Conservation (phyloP, 2,797 vertebrate species). For the Macrochelys suwanniensis region DNA sequence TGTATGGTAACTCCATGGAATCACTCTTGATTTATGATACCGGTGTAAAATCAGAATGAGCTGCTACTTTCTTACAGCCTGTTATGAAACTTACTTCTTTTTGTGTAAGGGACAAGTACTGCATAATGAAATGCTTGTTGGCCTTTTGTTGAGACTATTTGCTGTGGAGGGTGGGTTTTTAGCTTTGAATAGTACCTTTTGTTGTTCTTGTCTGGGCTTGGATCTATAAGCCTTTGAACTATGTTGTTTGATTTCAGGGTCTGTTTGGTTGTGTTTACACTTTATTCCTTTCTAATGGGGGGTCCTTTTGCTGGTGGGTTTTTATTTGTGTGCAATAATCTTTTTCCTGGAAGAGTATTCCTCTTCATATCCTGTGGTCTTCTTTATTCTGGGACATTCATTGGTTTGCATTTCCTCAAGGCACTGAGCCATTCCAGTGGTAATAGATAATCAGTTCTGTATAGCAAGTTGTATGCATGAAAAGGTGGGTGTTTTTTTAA, state of each 20-base stretch:
- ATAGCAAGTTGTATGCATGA: slow-evolving; percentile 3
- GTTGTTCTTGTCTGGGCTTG: neutral
- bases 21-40: slow-evolving; percentile 20
- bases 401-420: slow-evolving; percentile 59
- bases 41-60: slow-evolving; percentile 16
- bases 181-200: rapidly evolving
- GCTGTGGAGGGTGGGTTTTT: neutral
- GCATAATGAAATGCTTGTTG: neutral
- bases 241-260: rapidly evolving
- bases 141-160: neutral
- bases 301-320: neutral
- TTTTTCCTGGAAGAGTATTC: neutral
- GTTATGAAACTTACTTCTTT: slow-evolving; percentile 19
- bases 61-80: slow-evolving; percentile 3
- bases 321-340: slow-evolving; percentile 25
- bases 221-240: neutral
- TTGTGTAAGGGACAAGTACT: neutral
- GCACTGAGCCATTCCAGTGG: slow-evolving; percentile 29
- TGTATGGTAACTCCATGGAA: neutral
- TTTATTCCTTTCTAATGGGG: neutral
- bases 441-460: slow-evolving; percentile 1
- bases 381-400: slow-evolving; percentile 29
- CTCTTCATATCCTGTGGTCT: slow-evolving; percentile 2
- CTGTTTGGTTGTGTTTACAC: neutral
- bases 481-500: slow-evolving; percentile 20